These are phyloP conservation scores for Cherax quadricarinatus DNA, from an alignment of 1,140 invertebrate species.

Conservation along the genomic window DNA sequence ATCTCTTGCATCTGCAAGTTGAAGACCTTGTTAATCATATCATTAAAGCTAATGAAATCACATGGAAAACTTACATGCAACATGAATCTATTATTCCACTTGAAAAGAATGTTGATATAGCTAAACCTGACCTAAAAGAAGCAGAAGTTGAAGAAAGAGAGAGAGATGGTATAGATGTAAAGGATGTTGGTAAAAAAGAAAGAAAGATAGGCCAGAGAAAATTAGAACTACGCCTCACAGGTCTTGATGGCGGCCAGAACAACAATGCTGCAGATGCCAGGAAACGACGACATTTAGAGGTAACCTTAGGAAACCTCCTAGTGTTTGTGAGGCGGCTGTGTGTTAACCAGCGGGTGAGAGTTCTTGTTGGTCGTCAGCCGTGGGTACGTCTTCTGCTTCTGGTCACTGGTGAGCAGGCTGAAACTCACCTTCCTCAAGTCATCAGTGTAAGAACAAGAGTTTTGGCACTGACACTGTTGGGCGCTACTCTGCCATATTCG, in stretches of 20 bases:
- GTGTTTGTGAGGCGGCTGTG: slow-evolving; percentile 80
- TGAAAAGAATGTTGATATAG: slow-evolving; percentile 24
- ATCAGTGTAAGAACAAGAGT: slow-evolving; percentile 79
- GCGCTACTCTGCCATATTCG: slow-evolving; percentile 77
- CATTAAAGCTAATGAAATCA: slow-evolving; percentile 59
- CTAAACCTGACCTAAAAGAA: slow-evolving; percentile 4
- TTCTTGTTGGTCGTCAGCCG: slow-evolving; percentile 77
- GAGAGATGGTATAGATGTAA: not conserved
- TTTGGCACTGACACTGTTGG: slow-evolving; percentile 80
- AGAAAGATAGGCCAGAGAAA: slow-evolving; percentile 49
- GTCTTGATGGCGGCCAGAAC: slow-evolving; percentile 30
- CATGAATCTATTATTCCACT: not conserved
- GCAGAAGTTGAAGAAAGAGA: slow-evolving; percentile 14
- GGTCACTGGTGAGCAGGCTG: slow-evolving; percentile 76
- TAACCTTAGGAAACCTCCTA: slow-evolving; percentile 80
- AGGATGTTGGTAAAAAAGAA: slow-evolving; percentile 27
- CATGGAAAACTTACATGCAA: slow-evolving; percentile 20
- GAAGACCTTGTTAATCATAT: slow-evolving; percentile 64
- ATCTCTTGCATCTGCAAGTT: slow-evolving; percentile 67
- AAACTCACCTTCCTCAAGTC: slow-evolving; percentile 75
- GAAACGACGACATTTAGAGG: slow-evolving; percentile 66
- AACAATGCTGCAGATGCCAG: slow-evolving; percentile 41
- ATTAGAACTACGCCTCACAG: slow-evolving; percentile 53
- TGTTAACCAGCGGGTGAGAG: slow-evolving; percentile 77
- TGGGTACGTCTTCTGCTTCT: slow-evolving; percentile 80